A percentile compares a stretch with the other conserved stretches of the same genome.
These are phyloP conservation scores for Aricia artaxerxes DNA, from an alignment of 2,888 invertebrate genomes.

Conservation along the genomic window DNA sequence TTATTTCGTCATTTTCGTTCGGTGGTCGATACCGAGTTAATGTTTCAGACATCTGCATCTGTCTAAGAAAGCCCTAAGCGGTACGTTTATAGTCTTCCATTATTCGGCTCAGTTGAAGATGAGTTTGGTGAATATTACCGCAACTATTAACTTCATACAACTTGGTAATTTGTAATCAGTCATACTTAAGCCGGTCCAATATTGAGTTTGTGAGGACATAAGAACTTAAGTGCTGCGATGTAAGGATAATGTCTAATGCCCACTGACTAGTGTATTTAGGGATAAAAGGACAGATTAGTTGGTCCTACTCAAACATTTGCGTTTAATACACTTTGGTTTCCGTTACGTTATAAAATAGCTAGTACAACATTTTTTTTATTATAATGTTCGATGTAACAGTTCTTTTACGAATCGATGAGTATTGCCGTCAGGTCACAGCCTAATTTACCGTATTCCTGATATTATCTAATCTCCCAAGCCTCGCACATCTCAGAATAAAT, in stretches of 20 bases:
- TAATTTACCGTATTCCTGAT: neutral
- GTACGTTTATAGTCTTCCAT: constrained; percentile 6
- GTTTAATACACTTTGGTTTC: neutral
- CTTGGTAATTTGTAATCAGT: constrained; percentile 7
- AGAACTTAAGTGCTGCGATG: neutral
- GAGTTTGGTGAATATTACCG: neutral
- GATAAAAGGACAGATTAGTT: constrained; percentile 1
- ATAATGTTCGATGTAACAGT: too few species aligned
- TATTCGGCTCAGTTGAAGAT: neutral
- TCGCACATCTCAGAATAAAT: neutral
- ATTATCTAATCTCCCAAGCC: neutral
- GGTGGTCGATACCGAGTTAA: neutral
- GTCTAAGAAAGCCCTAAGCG: neutral
- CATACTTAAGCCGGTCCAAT: constrained; percentile 3
- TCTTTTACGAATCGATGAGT: too few species aligned
- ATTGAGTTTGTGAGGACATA: neutral
- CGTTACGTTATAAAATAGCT: neutral
- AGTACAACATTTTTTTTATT: too few species aligned
- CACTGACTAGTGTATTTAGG: constrained; percentile 9
- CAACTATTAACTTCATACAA: neutral
- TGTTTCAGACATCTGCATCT: neutral
- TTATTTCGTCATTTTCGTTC: neutral
- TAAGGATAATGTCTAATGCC: neutral
- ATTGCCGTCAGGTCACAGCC: neutral
- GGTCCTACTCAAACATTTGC: neutral